Base-by-base conservation (phyloP, 2,888 invertebrate genomes). In the Plagodis dolabraria region DNA sequence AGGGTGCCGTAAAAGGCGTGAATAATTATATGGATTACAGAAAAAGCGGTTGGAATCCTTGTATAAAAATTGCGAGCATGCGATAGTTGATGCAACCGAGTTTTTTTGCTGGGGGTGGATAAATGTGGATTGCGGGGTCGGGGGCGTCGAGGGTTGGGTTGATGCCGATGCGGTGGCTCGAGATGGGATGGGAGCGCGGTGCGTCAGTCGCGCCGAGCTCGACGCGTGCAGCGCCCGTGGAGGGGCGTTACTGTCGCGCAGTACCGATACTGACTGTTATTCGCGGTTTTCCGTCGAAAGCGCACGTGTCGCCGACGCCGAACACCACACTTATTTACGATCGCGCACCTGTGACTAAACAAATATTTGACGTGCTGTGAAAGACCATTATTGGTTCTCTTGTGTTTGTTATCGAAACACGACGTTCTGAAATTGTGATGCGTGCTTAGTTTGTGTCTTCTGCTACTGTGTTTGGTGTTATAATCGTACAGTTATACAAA, bases 281-380 rank as follows among this genome's bases (percentile, higher is more conserved):
- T 86, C 87, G 89, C 89, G 87, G 85, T 79, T 82, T 83, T 79
- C 87, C 82, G 83, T 77, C 84, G 80, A 79, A 82, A 77, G 81
- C 87, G 88, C 92, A 91, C 92, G 91, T 91, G 90, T 86, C 79
- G 72, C 79, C 81, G 79, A 79, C 80, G 71, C 72, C 76, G 70
- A 76, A 79, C 79, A 77, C 80, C 71, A 71, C 75, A 68, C 71
- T 72, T 80, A 80, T 83, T 82, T 79, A 82, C 82, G 74, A 77
- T 74, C 76, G 78, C 83, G 79, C 88, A 89, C 89, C 86, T 89
- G 89, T 90, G 89, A 85, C 87, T 79, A 79, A 80, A 78, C 82
- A 83, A 86, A 85, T 87, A 84, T 87, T 86, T 83, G 76, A 79
- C 84, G 88, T 87, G 88, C 85, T 86, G 89, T 90, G 89, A 87